phyloP scores from a whole-genome alignment of 2,888 invertebrate genomes.

The Acrobasis suavella region DNA sequence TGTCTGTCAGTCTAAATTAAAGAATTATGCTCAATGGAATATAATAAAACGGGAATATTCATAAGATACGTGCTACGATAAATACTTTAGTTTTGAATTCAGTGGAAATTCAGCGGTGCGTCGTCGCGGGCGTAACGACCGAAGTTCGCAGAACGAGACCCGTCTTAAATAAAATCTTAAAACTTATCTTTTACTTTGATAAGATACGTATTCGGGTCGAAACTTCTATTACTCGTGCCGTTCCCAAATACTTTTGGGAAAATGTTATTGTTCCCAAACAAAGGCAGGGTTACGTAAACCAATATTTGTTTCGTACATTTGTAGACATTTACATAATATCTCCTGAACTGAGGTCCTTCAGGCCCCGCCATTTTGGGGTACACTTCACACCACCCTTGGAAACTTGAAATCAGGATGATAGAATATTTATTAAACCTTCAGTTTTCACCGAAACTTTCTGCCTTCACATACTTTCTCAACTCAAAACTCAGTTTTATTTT shows the following conservation, averaged over 20 bases:
- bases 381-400: conserved; percentile 7
- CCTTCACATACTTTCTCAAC: background rate
- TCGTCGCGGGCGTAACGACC: conserved; percentile 49
- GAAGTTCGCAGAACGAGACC: conserved; percentile 61
- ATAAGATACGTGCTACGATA: conserved; percentile 29
- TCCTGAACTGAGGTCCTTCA: background rate
- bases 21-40: background rate
- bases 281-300: conserved; percentile 15
- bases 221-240: conserved; percentile 50
- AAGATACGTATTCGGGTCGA: conserved; percentile 55
- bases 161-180: conserved; percentile 68
- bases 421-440: conserved; percentile 17
- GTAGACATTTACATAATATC: conserved; percentile 20
- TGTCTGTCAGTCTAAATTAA: too few species aligned
- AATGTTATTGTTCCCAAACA: conserved; percentile 30
- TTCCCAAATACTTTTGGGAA: conserved; percentile 38
- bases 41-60: conserved; percentile 15
- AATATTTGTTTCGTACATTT: conserved; percentile 22
- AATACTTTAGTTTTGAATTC: conserved; percentile 32
- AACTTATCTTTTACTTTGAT: conserved; percentile 70
- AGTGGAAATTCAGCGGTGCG: conserved; percentile 26
- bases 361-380: background rate
- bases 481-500: background rate
- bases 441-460: background rate
- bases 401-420: conserved; percentile 9